Evolutionary conservation across 2,888 invertebrate genomes (phyloP).

Genomic region (Choreutis nemorana): DNA sequence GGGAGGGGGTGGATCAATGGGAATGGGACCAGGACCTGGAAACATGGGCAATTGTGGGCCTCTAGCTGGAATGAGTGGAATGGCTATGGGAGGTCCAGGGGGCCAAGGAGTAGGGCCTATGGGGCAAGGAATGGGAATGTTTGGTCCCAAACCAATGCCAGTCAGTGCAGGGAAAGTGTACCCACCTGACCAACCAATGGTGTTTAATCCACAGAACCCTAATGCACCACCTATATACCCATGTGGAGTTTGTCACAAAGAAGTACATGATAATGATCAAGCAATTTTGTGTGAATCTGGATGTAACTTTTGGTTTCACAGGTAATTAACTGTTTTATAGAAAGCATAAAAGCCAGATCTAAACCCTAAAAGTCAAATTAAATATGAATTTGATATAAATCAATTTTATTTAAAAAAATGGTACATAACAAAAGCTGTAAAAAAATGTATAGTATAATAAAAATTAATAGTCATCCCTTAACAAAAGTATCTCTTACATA

Average conservation of each 20-base stretch:
- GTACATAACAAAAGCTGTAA: no score
- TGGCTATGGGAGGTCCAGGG: constrained; percentile 61
- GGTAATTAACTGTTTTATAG: constrained; percentile 59
- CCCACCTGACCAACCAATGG: constrained; percentile 96
- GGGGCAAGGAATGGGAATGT: constrained; percentile 67
- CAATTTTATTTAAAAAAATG: no score
- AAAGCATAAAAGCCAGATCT: no score
- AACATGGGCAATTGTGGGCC: constrained; percentile 60
- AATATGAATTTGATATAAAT: no score
- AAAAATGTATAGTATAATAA: no score
- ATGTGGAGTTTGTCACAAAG: constrained; percentile 97
- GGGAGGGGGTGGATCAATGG: constrained; percentile 55
- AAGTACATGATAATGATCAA: constrained; percentile 98
- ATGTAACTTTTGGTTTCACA: constrained; percentile 99
- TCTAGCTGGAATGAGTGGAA: constrained; percentile 60
- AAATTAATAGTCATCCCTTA: no score
- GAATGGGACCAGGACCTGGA: constrained; percentile 56
- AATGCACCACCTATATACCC: constrained; percentile 98
- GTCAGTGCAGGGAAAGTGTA: constrained; percentile 93
- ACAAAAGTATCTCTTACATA: no score
- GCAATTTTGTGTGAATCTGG: constrained; percentile 97
- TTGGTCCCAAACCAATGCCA: constrained; percentile 90
- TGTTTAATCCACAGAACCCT: constrained; percentile 97
- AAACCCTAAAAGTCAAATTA: no score
- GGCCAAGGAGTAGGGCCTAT: constrained; percentile 66